These are phyloP conservation scores for Eidolon dupreanum DNA, from an alignment of 2,797 vertebrate species.

Conservation along the genomic window DNA sequence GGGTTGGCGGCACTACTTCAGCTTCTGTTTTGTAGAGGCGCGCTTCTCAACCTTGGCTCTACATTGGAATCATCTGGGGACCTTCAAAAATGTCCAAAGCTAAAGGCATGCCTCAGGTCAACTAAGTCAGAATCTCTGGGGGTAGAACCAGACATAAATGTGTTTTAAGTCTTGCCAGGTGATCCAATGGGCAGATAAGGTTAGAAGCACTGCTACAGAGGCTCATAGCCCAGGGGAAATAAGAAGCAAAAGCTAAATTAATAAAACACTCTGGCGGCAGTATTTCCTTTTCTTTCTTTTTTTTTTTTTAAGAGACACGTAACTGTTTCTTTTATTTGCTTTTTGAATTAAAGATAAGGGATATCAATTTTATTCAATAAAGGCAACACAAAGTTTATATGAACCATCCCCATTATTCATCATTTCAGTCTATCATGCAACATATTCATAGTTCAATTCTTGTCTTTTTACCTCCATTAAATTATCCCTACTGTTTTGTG, in stretches of 20 bases:
- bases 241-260: background rate
- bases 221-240: background rate
- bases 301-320: background rate
- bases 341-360: background rate
- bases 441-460: background rate
- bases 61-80: background rate
- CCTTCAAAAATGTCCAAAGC: background rate
- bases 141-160: background rate
- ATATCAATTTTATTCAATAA: conserved; percentile 36
- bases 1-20: background rate
- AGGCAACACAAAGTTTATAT: background rate
- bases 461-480: background rate
- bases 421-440: background rate
- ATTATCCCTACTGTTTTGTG: background rate
- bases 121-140: background rate
- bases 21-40: background rate
- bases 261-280: background rate
- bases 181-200: background rate
- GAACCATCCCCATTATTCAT: background rate
- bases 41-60: background rate
- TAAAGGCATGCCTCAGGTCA: background rate
- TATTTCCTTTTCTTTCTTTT: background rate
- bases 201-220: background rate
- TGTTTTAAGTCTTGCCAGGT: background rate
- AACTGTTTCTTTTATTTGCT: background rate